phyloP scores from a whole-genome alignment of 2,113 vertebrate genomes.

The Pampusana beccarii region DNA sequence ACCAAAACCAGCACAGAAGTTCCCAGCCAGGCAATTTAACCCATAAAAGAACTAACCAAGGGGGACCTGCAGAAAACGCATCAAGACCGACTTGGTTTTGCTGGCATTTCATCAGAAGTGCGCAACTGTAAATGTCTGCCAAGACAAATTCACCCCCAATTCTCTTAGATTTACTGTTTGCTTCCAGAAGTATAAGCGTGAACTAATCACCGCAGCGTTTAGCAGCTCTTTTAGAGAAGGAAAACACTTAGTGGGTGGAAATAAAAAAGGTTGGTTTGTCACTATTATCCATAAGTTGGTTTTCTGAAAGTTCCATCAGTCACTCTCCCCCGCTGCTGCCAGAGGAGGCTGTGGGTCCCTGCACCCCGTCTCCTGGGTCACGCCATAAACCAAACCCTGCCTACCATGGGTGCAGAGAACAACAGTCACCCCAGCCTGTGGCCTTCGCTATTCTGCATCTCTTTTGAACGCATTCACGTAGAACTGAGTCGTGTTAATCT shows the following conservation, averaged over 20 bases:
- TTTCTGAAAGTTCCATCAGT: background rate
- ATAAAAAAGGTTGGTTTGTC: background rate
- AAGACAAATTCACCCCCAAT: background rate
- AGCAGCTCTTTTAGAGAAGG: background rate
- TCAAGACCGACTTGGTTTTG: no score
- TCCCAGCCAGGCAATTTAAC: background rate
- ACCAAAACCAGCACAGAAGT: background rate
- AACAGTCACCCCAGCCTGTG: accelerated
- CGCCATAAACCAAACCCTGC: accelerated
- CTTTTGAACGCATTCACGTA: background rate
- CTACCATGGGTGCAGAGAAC: accelerated
- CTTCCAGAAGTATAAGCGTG: background rate
- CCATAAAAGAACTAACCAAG: background rate
- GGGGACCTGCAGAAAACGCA: background rate
- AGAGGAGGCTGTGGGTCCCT: background rate
- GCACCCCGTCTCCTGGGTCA: background rate
- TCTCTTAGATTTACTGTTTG: background rate
- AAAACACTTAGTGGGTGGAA: background rate
- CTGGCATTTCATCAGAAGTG: background rate
- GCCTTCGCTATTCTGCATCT: background rate
- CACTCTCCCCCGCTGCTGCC: background rate
- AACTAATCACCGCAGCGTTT: background rate
- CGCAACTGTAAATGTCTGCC: background rate
- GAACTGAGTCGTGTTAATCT: background rate
- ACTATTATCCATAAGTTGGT: no score